Evolutionary conservation across 1,140 invertebrate genomes (phyloP).

Genomic region (Drosophila asahinai): DNA sequence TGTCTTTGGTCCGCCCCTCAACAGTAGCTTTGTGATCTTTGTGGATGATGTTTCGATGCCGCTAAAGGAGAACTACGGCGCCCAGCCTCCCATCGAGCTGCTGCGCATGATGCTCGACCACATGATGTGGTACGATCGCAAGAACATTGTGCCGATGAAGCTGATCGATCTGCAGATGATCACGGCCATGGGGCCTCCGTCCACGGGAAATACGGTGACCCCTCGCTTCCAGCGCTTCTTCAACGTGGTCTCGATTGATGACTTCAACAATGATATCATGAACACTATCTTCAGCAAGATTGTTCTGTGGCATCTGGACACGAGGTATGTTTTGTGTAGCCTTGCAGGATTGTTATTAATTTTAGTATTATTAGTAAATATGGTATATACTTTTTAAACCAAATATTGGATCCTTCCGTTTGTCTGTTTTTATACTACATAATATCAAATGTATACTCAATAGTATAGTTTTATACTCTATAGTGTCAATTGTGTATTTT

Average conservation of each 20-base stretch:
- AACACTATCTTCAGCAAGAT: slow-evolving; percentile 95
- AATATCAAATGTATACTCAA: too few species aligned
- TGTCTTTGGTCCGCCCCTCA: slow-evolving; percentile 96
- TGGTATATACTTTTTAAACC: too few species aligned
- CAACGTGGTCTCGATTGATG: slow-evolving; percentile 94
- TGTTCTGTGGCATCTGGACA: slow-evolving; percentile 97
- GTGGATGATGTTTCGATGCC: slow-evolving; percentile 98
- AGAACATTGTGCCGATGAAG: slow-evolving; percentile 93
- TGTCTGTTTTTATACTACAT: too few species aligned
- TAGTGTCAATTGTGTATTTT: too few species aligned
- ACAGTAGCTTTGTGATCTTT: slow-evolving; percentile 95
- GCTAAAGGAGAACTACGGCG: slow-evolving; percentile 93
- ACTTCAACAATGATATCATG: slow-evolving; percentile 95
- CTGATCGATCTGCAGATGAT: slow-evolving; percentile 95
- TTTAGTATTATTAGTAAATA: too few species aligned
- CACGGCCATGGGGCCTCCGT: slow-evolving; percentile 94
- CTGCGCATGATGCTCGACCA: slow-evolving; percentile 96
- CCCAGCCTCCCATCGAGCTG: slow-evolving; percentile 96
- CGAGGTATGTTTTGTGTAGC: slow-evolving; percentile 86
- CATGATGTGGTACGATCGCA: slow-evolving; percentile 96
- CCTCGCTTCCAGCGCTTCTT: slow-evolving; percentile 96
- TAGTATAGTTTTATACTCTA: too few species aligned
- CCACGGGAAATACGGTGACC: slow-evolving; percentile 92
- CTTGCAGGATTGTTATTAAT: background rate
- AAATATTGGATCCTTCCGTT: too few species aligned